These are phyloP conservation scores for Athalia cordata DNA, from an alignment of 2,888 invertebrate genomes.

Conservation along the genomic window DNA sequence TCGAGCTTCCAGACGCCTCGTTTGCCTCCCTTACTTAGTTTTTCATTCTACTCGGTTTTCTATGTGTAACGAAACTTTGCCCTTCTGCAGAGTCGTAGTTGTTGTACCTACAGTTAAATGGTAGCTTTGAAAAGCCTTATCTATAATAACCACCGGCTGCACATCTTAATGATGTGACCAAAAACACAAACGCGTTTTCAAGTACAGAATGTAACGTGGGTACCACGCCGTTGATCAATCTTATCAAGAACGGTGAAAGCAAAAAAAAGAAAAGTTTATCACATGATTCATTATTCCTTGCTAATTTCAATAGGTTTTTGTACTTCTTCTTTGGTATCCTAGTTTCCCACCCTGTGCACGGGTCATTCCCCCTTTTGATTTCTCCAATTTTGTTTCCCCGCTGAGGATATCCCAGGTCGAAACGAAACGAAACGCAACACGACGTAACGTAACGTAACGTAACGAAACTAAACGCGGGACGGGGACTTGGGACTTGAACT, in stretches of 20 bases:
- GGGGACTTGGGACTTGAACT: neutral
- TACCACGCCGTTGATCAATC: neutral
- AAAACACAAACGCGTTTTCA: slow-evolving; percentile 1
- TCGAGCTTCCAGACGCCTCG: too few species aligned
- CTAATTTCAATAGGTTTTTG: too few species aligned
- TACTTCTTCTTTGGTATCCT: too few species aligned
- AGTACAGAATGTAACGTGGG: neutral
- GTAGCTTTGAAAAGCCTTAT: slow-evolving; percentile 24
- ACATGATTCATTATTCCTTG: too few species aligned
- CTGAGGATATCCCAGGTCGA: slow-evolving; percentile 36
- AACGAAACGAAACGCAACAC: neutral
- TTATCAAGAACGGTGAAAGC: too few species aligned
- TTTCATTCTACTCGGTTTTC: too few species aligned
- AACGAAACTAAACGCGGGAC: neutral
- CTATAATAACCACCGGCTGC: slow-evolving; percentile 23
- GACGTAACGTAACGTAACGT: neutral
- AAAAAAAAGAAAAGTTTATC: too few species aligned
- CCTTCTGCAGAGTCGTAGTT: too few species aligned
- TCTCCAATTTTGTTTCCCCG: slow-evolving; percentile 15
- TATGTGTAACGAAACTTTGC: too few species aligned
- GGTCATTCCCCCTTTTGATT: slow-evolving; percentile 60
- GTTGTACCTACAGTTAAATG: neutral
- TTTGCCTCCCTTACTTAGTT: too few species aligned
- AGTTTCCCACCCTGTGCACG: slow-evolving; percentile 46
- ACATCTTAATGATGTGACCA: slow-evolving; percentile 25